These are phyloP conservation scores for Fragum sueziense DNA, from an alignment of 2,888 invertebrate genomes.

Conservation along the genomic window DNA sequence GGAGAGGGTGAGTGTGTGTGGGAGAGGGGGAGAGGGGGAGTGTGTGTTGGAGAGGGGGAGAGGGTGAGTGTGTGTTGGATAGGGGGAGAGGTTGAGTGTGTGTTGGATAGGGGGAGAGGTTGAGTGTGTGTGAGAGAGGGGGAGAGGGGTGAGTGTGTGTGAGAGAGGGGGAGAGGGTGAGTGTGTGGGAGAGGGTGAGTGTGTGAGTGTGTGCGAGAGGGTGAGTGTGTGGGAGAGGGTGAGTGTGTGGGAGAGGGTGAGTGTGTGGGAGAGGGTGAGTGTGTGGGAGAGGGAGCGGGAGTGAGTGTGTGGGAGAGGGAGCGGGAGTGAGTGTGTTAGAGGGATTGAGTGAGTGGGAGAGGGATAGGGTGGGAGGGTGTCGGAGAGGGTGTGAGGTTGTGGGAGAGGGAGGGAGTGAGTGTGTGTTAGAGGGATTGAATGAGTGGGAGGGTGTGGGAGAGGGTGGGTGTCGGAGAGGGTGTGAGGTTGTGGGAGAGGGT, in stretches of 20 bases:
- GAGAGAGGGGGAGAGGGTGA: neutral
- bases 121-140: neutral
- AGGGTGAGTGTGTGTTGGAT: neutral
- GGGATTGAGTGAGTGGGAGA: neutral
- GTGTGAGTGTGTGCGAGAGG: neutral
- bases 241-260: too few relatives aligned
- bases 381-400: slow-evolving; percentile 1
- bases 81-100: neutral
- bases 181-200: neutral
- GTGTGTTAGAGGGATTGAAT: neutral
- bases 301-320: too few relatives aligned
- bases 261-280: too few relatives aligned
- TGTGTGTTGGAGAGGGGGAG: neutral
- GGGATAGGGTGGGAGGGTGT: neutral
- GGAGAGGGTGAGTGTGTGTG: neutral
- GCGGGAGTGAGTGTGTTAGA: neutral
- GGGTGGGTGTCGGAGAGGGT: slow-evolving; percentile 6
- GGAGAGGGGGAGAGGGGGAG: neutral
- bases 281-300: too few relatives aligned
- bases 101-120: too few relatives aligned
- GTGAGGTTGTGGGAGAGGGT: neutral
- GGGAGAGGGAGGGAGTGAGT: neutral
- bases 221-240: too few relatives aligned
- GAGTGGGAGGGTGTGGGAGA: neutral
- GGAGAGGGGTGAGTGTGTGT: neutral